These are phyloP conservation scores for Eonycteris spelaea DNA, from an alignment of 2,113 vertebrate species.

Conservation along the genomic window DNA sequence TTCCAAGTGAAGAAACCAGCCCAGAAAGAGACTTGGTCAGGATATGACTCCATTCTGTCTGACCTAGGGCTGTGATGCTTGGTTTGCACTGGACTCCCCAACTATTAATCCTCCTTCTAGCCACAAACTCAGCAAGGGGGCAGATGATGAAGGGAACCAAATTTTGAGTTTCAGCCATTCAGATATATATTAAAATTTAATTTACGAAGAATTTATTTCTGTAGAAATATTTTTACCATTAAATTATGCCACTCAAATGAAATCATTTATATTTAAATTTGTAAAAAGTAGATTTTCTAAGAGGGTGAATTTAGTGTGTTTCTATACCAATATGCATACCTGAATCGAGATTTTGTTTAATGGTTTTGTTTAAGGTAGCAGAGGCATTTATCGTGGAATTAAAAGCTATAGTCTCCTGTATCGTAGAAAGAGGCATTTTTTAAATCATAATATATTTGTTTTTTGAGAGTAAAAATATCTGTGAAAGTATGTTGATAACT, in stretches of 20 bases:
- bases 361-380: neutral
- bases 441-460: constrained; percentile 27
- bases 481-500: neutral
- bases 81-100: neutral
- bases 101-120: neutral
- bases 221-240: neutral
- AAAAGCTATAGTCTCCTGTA: neutral
- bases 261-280: constrained; percentile 33
- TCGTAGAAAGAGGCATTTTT: neutral
- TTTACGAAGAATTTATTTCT: neutral
- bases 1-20: neutral
- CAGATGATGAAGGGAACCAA: neutral
- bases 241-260: neutral
- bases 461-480: constrained; percentile 42
- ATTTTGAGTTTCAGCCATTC: neutral
- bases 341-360: neutral
- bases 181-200: neutral
- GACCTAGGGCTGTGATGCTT: neutral
- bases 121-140: neutral
- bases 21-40: neutral
- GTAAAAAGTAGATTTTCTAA: neutral
- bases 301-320: neutral
- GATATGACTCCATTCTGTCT: neutral
- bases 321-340: neutral
- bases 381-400: neutral